These are phyloP conservation scores for Kryphioiulus occultus DNA, from an alignment of 2,888 invertebrate species.

Conservation along the genomic window DNA sequence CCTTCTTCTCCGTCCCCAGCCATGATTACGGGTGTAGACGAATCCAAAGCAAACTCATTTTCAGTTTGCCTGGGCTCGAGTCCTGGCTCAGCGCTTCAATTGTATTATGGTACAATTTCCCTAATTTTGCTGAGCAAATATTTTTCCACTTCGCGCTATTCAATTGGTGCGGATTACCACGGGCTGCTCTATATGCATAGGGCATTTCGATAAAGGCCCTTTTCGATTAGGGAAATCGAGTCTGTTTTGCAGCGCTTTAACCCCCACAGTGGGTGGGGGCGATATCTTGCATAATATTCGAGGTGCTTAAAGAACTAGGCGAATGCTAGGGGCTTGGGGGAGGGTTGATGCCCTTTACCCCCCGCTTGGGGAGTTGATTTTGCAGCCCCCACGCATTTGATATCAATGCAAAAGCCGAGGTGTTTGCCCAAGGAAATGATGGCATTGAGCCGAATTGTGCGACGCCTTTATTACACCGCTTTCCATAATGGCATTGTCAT, in stretches of 20 bases:
- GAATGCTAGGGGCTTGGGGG: not conserved
- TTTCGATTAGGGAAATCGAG: not conserved
- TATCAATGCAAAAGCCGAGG: not conserved
- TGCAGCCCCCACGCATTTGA: not conserved
- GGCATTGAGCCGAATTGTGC: not conserved
- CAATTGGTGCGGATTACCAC: conserved; percentile 2
- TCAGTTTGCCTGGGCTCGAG: not conserved
- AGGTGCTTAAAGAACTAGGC: not conserved
- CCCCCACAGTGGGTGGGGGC: not conserved
- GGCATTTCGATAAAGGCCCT: not conserved
- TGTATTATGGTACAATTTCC: conserved; percentile 49
- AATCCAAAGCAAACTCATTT: not conserved
- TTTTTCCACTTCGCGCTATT: conserved; percentile 42
- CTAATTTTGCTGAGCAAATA: conserved; percentile 50
- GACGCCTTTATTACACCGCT: not conserved
- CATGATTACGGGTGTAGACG: not conserved
- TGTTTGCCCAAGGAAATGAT: not conserved
- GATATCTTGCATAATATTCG: not conserved
- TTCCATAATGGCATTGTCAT: not conserved
- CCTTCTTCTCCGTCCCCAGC: not conserved
- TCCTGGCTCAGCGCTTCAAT: not conserved
- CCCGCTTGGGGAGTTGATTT: not conserved
- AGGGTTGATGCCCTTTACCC: not conserved
- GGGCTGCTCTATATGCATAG: not conserved
- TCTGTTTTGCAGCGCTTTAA: not conserved